These are phyloP conservation scores for Drosophila ogumai DNA, from an alignment of 1,140 invertebrate species.

Conservation along the genomic window DNA sequence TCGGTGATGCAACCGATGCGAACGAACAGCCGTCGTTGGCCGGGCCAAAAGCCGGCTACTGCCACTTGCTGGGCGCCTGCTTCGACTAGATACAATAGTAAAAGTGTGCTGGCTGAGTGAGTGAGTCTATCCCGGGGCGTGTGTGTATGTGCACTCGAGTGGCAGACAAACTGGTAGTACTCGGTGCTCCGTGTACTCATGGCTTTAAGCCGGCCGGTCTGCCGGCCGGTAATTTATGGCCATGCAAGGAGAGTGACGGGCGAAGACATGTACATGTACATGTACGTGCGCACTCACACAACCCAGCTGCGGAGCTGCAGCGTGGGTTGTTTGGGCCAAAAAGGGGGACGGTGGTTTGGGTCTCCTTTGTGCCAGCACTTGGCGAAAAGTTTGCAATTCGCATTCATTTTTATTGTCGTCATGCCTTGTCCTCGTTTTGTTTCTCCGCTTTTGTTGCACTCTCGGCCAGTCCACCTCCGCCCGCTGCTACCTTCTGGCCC, in stretches of 20 bases:
- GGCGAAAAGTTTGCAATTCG: slow-evolving; percentile 78
- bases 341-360: background rate
- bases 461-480: slow-evolving; percentile 53
- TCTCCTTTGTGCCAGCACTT: slow-evolving; percentile 59
- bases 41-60: slow-evolving; percentile 53
- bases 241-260: slow-evolving; percentile 52
- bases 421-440: slow-evolving; percentile 67
- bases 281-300: slow-evolving; percentile 34
- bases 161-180: slow-evolving; percentile 53
- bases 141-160: slow-evolving; percentile 36
- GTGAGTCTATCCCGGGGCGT: slow-evolving; percentile 24
- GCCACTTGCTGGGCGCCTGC: slow-evolving; percentile 77
- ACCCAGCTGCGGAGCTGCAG: slow-evolving; percentile 26
- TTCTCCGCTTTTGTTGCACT: slow-evolving; percentile 49
- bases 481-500: background rate
- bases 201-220: slow-evolving; percentile 62
- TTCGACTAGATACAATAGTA: slow-evolving; percentile 84
- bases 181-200: slow-evolving; percentile 14
- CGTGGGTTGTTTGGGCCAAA: slow-evolving; percentile 43
- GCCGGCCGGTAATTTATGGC: slow-evolving; percentile 76
- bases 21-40: slow-evolving; percentile 44
- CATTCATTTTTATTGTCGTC: slow-evolving; percentile 81
- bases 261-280: slow-evolving; percentile 23
- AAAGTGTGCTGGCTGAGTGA: slow-evolving; percentile 71
- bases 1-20: slow-evolving; percentile 54